Evolutionary conservation across 2,797 vertebrate species (phyloP).

Genomic region (Capromys pilorides): DNA sequence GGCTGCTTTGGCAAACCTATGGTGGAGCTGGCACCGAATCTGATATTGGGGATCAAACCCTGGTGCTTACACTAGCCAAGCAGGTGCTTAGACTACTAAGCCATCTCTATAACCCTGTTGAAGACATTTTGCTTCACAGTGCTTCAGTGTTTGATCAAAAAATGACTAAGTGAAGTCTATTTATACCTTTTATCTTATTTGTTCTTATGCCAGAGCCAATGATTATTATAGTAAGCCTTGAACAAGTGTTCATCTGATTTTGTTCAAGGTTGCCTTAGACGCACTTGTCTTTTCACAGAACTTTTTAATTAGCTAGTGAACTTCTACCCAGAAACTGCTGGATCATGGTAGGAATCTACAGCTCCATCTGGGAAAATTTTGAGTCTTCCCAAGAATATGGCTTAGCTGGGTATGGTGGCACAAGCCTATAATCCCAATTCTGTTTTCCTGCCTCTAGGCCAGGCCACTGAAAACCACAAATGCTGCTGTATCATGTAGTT

Average conservation of each 20-base stretch:
- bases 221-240: neutral
- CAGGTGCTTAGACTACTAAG: too few species aligned
- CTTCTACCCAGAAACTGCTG: conserved; percentile 14
- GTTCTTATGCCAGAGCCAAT: neutral
- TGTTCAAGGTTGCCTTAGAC: neutral
- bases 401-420: neutral
- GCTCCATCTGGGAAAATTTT: neutral
- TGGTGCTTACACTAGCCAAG: too few species aligned
- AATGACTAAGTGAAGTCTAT: neutral
- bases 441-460: neutral
- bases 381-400: neutral
- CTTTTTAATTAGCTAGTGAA: neutral
- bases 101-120: neutral
- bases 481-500: neutral
- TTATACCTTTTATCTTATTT: neutral
- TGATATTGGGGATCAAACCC: too few species aligned
- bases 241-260: neutral
- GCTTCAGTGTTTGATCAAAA: neutral
- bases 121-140: neutral
- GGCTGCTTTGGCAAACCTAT: too few species aligned
- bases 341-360: neutral
- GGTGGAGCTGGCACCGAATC: too few species aligned
- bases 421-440: neutral
- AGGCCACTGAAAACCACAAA: neutral
- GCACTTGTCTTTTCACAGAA: neutral